Conservation (phyloP, 37 sponge, comb jelly and placozoan species). For the Bolinopsis microptera region DNA sequence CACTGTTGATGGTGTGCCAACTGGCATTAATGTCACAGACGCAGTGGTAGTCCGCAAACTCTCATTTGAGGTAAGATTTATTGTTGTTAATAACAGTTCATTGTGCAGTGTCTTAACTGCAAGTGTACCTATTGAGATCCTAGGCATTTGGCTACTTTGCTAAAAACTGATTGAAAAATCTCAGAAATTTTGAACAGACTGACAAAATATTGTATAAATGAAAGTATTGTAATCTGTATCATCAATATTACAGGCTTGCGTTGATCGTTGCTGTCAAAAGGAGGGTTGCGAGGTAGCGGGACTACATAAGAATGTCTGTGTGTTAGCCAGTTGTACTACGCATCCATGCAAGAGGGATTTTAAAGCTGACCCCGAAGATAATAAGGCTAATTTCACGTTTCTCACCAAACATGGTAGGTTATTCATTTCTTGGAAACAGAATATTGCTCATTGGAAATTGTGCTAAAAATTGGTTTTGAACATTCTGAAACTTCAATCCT, state of each 20-base stretch:
- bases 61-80: background rate
- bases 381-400: background rate
- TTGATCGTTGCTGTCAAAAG: background rate
- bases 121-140: background rate
- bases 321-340: background rate
- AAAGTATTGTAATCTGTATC: background rate
- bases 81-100: background rate
- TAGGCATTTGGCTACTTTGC: background rate
- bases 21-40: background rate
- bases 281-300: background rate
- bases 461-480: no score
- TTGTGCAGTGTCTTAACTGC: no score
- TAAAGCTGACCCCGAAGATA: background rate
- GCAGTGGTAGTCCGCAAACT: background rate
- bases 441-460: no score
- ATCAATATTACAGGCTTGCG: background rate
- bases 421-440: no score
- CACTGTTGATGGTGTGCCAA: background rate
- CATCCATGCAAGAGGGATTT: background rate
- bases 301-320: slow-evolving; percentile 3
- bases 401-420: background rate
- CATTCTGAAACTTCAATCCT: no score
- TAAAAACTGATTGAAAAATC: no score
- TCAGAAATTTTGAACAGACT: background rate
- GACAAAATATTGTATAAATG: background rate